Evolutionary conservation across 1,140 invertebrate genomes (phyloP), one percentile per base, ranked within the genome.

Genomic region (Drosophila tristis): DNA sequence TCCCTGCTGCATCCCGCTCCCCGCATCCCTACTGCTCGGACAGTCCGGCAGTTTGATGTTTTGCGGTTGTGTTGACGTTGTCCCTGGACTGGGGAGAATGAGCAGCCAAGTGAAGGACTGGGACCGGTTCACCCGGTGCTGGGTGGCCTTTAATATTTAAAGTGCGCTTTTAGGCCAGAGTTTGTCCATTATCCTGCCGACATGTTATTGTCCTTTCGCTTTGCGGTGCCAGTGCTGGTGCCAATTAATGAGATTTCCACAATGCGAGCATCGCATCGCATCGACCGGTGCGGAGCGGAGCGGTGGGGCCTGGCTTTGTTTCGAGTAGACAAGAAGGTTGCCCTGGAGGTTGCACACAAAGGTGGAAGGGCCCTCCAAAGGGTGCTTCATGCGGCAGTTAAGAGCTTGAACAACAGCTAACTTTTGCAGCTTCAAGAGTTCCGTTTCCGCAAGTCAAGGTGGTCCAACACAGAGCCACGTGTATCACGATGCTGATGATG

Each of bases 51-150:
- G 74, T 78, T 87, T 86, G 81, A 86, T 80, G 81, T 78, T 78
- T 86, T 86, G 81, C 66, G 81, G 81, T 86, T 81, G 58, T 74
- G 65, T 68, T 74, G 59, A 68, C 62, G 58, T 59, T 63, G 55
- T 56, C 50, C 35, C 58, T 57, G 55, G 55, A 49, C 13, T 35
- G 25, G 57, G 66, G 66, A 13, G 35, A 51, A 70, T 53, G 43
- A 47, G 23, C 26, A 54, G 35, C 23, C 35, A 5, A 31, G 20
- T 26, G 13, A 57, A 67, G 35, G 31, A 31, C 20, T 20, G 20
- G 20, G 20, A 1, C 20, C 20, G 2, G 20, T 20, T 29, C 15
- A 39, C 9, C 15, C 8, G 29, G 9, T 11, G 31, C 42, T 39
- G 2, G 7, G 42, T 44, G 25, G 48, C 8, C 60, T 71, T 80